Percentiles rank a stretch among this genome's conserved stretches.
Evolutionary conservation across 2,888 invertebrate genomes (phyloP).

Genomic region (Chirona hameri): DNA sequence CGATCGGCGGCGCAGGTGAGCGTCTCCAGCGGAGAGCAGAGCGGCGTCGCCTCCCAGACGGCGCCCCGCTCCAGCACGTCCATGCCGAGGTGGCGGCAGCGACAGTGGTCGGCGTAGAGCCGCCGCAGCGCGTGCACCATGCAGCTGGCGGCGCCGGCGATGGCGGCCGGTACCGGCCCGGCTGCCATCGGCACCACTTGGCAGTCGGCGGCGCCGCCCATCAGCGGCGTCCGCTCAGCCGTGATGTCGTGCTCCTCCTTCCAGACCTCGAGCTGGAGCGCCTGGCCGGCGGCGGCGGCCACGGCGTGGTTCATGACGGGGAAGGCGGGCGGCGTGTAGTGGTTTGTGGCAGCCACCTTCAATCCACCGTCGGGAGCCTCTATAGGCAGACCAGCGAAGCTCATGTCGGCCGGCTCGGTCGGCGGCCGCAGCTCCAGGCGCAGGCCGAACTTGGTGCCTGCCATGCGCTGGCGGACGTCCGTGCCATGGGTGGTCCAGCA

Average conservation of each 20-base stretch:
- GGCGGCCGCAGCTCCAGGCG: neutral
- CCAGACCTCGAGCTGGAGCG: neutral
- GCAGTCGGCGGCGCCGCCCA: neutral
- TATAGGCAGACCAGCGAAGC: neutral
- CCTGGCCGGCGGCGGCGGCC: neutral
- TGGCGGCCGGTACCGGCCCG: slow-evolving; percentile 31
- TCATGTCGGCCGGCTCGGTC: neutral
- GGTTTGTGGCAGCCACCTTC: neutral
- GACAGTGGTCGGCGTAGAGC: neutral
- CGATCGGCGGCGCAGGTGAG: neutral
- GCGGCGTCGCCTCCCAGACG: neutral
- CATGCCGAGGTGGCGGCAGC: neutral
- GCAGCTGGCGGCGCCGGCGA: slow-evolving; percentile 29
- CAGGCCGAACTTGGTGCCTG: neutral
- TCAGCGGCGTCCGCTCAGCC: neutral
- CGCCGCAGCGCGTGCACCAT: slow-evolving; percentile 34
- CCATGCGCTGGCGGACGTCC: neutral
- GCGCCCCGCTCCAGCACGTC: neutral
- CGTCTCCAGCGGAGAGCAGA: neutral
- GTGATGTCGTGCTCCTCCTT: slow-evolving; percentile 8
- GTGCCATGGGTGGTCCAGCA: neutral
- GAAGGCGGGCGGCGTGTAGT: neutral
- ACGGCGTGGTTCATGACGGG: neutral
- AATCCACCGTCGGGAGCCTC: neutral
- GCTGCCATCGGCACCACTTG: slow-evolving; percentile 27